Conservation (phyloP, 2,888 invertebrate species). For the Dicranocentrus wangi region DNA sequence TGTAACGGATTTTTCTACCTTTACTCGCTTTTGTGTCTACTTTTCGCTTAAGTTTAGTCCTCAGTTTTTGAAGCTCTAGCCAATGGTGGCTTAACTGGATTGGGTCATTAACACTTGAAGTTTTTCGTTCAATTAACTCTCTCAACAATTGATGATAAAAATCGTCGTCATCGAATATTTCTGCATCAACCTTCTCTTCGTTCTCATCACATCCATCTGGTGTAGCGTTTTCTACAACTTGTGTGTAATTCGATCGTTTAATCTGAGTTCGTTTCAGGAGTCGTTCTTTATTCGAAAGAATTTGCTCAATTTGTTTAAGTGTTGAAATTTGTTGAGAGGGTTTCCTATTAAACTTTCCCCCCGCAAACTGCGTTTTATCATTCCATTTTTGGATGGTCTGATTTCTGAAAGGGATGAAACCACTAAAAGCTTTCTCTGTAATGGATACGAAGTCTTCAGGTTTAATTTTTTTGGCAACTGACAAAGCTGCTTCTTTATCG, state of each 20-base stretch:
- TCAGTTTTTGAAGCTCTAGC: conserved; percentile 91
- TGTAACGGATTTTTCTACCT: conserved; percentile 91
- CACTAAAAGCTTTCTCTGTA: conserved; percentile 78
- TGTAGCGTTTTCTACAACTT: conserved; percentile 79
- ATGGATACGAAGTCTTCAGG: conserved; percentile 79
- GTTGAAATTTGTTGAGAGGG: conserved; percentile 79
- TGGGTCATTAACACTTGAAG: conserved; percentile 87
- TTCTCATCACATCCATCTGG: no score
- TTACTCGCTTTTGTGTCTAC: conserved; percentile 96
- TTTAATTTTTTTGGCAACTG: conserved; percentile 75
- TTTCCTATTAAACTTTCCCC: conserved; percentile 79
- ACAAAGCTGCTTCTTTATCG: conserved; percentile 70
- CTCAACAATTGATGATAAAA: conserved; percentile 95
- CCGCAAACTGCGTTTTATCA: conserved; percentile 87
- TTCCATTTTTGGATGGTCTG: conserved; percentile 94
- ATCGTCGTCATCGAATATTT: conserved; percentile 96
- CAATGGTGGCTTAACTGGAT: conserved; percentile 90
- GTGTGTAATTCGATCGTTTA: conserved; percentile 83
- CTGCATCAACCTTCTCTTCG: conserved; percentile 73
- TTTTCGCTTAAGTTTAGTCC: conserved; percentile 93
- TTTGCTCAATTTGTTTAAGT: conserved; percentile 87
- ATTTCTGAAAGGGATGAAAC: conserved; percentile 83
- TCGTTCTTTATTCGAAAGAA: conserved; percentile 84
- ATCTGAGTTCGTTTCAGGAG: conserved; percentile 86
- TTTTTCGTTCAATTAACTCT: conserved; percentile 93